These are phyloP conservation scores for Paragorgia papillata DNA, from an alignment of 92 coral and sea anemone genomes.

Conservation along the genomic window DNA sequence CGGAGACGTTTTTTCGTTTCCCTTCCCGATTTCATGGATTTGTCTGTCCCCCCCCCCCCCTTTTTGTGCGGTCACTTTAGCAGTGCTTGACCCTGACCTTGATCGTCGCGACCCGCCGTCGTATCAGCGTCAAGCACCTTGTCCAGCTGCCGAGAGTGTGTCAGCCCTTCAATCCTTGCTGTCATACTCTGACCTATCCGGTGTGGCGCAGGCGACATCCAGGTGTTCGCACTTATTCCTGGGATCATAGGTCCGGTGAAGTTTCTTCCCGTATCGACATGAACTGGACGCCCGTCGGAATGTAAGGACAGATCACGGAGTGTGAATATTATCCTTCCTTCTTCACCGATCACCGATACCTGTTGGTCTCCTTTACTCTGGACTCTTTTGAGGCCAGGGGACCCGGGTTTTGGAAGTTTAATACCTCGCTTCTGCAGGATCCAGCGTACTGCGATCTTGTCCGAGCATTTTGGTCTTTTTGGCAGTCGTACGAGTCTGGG, in stretches of 20 bases:
- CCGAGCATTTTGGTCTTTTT: slow-evolving; percentile 23
- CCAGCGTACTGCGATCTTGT: slow-evolving; percentile 24
- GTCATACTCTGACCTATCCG: slow-evolving; percentile 10
- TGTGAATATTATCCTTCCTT: slow-evolving; percentile 35
- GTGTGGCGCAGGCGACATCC: slow-evolving; percentile 61
- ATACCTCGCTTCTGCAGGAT: slow-evolving; percentile 38
- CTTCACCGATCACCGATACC: slow-evolving; percentile 41
- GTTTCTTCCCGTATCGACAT: slow-evolving; percentile 53
- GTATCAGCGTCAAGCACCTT: neutral
- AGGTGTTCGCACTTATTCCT: slow-evolving; percentile 9
- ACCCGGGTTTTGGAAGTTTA: slow-evolving; percentile 36
- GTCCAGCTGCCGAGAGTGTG: slow-evolving; percentile 12
- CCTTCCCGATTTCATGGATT: neutral
- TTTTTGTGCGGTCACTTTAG: slow-evolving; percentile 58
- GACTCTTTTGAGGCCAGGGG: neutral
- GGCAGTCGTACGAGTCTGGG: slow-evolving; percentile 10
- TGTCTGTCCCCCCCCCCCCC: slow-evolving; percentile 44
- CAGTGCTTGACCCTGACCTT: slow-evolving; percentile 41
- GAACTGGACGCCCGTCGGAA: slow-evolving; percentile 42
- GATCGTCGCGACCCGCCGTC: slow-evolving; percentile 28
- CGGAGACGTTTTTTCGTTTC: slow-evolving; percentile 16
- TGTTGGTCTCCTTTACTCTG: neutral
- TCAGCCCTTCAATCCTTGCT: slow-evolving; percentile 15
- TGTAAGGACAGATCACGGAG: neutral
- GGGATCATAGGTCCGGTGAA: slow-evolving; percentile 41